phyloP scores from a whole-genome alignment of 2,888 invertebrate species.

The Lepidochrysops patricia region DNA sequence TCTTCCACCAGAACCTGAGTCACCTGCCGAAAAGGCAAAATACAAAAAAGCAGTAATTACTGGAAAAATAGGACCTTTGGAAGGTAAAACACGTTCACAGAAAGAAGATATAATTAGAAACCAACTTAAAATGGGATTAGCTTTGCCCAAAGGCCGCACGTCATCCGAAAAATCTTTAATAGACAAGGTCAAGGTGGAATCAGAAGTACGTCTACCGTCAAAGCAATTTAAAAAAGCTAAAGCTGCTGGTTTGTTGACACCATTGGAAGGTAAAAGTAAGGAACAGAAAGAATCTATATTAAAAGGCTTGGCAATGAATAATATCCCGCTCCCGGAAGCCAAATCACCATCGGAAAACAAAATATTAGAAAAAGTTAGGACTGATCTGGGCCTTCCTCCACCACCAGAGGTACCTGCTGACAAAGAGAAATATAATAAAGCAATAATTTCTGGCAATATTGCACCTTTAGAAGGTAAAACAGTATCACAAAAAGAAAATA shows the following conservation, averaged over 20 bases:
- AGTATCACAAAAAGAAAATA: constrained; percentile 24
- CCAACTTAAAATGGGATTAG: constrained; percentile 7
- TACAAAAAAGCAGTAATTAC: background rate
- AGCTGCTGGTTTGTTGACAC: constrained; percentile 26
- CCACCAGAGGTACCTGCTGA: constrained; percentile 21
- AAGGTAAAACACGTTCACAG: constrained; percentile 28
- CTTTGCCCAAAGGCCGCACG: constrained; percentile 15
- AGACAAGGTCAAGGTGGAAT: background rate
- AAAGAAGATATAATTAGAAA: constrained; percentile 20
- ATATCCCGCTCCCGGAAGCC: constrained; percentile 21
- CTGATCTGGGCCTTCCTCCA: constrained; percentile 24
- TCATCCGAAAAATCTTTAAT: constrained; percentile 15
- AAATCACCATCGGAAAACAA: constrained; percentile 23
- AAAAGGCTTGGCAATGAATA: constrained; percentile 20
- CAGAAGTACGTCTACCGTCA: constrained; percentile 16
- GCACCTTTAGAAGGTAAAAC: constrained; percentile 36
- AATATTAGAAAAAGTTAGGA: constrained; percentile 22
- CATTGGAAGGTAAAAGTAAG: constrained; percentile 24
- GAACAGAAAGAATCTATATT: constrained; percentile 23
- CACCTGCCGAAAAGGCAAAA: constrained; percentile 8
- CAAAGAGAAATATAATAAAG: constrained; percentile 24
- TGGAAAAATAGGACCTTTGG: background rate
- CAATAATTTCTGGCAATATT: constrained; percentile 27
- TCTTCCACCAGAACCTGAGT: constrained; percentile 20
- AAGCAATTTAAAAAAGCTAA: constrained; percentile 26